These are phyloP conservation scores for Heliconius eleuchia DNA, from an alignment of 1,140 invertebrate species.

Conservation along the genomic window DNA sequence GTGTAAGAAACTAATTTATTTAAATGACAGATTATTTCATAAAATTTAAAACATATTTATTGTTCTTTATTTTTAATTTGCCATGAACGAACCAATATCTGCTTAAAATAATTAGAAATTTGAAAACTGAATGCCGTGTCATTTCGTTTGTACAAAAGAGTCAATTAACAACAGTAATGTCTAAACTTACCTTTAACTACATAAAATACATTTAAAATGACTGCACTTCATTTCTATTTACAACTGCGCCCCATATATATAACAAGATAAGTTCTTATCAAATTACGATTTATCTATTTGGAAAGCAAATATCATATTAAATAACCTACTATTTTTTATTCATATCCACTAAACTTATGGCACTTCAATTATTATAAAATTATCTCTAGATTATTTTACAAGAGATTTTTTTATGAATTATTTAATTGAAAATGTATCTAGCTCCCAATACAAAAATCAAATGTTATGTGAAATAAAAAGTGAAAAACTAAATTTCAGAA, in stretches of 20 bases:
- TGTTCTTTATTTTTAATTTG: too few relatives aligned
- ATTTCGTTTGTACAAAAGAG: not conserved
- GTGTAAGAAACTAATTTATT: too few relatives aligned
- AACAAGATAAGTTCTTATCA: conserved; percentile 34
- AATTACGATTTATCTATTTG: conserved; percentile 33
- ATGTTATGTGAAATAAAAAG: not conserved
- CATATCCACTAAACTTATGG: too few relatives aligned
- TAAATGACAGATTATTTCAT: too few relatives aligned
- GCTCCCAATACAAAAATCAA: not conserved
- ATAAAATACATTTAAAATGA: conserved; percentile 22
- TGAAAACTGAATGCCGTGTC: not conserved
- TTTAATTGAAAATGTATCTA: not conserved
- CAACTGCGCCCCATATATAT: conserved; percentile 23
- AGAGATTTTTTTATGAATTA: too few relatives aligned
- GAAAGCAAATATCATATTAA: conserved; percentile 36
- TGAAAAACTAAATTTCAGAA: not conserved
- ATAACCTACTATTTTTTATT: conserved; percentile 10
- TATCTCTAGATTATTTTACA: too few relatives aligned
- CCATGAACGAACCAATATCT: too few relatives aligned
- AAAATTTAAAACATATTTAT: too few relatives aligned
- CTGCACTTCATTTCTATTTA: conserved; percentile 36
- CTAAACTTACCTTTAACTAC: conserved; percentile 21
- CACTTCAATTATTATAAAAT: too few relatives aligned
- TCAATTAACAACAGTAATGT: not conserved
- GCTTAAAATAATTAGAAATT: too few relatives aligned